Percentiles rank a stretch among this genome's conserved stretches.
Evolutionary conservation across 2,888 invertebrate species (phyloP).

Genomic region (Rhamphomyia laevipes): DNA sequence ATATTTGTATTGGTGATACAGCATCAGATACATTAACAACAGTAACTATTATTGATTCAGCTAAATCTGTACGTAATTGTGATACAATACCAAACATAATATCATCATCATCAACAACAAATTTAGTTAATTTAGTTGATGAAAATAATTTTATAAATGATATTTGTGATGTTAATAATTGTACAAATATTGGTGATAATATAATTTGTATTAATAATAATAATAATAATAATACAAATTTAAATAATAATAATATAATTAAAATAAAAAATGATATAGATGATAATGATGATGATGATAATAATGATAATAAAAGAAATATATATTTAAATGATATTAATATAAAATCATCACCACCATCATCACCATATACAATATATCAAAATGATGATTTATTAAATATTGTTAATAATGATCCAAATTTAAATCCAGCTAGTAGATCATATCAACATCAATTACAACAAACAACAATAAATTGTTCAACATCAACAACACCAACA

Average conservation of each 20-base stretch:
- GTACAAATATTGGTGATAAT: background rate
- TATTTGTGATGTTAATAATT: background rate
- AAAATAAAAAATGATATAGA: background rate
- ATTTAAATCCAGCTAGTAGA: slow-evolving; percentile 10
- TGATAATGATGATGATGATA: background rate
- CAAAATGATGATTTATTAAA: background rate
- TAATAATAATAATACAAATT: background rate
- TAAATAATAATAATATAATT: background rate
- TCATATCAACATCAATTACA: background rate
- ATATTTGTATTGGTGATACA: background rate
- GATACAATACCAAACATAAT: background rate
- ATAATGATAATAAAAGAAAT: background rate
- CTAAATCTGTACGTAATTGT: background rate
- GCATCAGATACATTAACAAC: slow-evolving; percentile 2
- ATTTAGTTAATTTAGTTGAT: background rate
- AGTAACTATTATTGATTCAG: slow-evolving; percentile 4
- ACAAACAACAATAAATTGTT: background rate
- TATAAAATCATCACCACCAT: background rate
- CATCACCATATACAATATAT: background rate
- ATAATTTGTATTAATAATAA: background rate
- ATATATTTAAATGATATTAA: background rate
- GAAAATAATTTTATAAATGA: background rate
- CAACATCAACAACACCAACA: background rate
- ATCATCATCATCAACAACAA: background rate
- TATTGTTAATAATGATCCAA: slow-evolving; percentile 6